Base-by-base conservation (phyloP, 2,113 vertebrate species). In the Chlorocebus sabaeus region DNA sequence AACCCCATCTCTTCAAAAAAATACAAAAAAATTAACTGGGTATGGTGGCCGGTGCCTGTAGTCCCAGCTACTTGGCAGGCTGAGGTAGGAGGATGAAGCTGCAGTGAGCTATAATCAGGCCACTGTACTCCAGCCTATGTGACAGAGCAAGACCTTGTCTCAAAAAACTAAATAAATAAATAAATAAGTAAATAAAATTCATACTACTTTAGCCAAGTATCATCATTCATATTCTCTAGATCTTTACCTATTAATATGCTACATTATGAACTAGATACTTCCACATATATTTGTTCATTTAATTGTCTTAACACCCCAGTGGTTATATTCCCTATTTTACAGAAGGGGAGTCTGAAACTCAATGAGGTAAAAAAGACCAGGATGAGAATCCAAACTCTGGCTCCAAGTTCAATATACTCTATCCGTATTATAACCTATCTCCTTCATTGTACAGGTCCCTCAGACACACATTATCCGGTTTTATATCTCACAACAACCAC, bases 161-260 rank as follows among this genome's bases (percentile, higher is more conserved):
- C 12, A 0, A 64, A 64, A 27, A 55, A 64, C 6, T 64, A 64
- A 61, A 13, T 13, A 35, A 93, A 82, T 92, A 64, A 89, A 52
- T 52, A 52, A 64, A 30, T 30, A 64, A 61, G 5, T 30, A 35
- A 93, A 82, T 92, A 64, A 89, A 96, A 59, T 38, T 86, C 67
- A 48, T 17, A 30, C 45, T 52, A 64, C 38, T 40, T 90, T 52
- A 78, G 43, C 22, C 43, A 91, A 61, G 23, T 40, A 94, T 43
- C 52, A 88, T 43, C 35, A 38, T 72, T 88, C 55, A 92, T 11
- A 75, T 68, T 95, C 92, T 89, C 32, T 64, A 92, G 40, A 57
- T 76, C 61, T 79, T 91, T 93, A 93, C 35, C 80, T 68, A 78
- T 35, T 89, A 90, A 93, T 76, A 89, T n/a, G 73, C 20, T 64